Evolutionary conservation across 2,888 invertebrate species (phyloP).

Genomic region (Drosophila differens): DNA sequence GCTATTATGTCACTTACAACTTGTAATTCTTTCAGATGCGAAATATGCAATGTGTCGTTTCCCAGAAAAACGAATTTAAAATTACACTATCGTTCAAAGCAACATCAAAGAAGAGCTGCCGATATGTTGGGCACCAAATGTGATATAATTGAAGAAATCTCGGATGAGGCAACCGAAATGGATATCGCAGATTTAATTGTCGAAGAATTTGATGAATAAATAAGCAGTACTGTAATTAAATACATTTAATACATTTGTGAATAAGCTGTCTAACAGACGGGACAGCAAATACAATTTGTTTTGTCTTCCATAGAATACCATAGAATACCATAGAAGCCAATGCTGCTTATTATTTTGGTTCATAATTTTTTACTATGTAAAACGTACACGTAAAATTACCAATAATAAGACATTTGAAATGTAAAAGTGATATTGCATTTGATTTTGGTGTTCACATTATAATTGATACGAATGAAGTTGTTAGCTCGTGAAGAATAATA

Average conservation of each 20-base stretch:
- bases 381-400: background rate
- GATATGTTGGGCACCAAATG: slow-evolving; percentile 10
- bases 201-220: slow-evolving; percentile 19
- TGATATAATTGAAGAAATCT: background rate
- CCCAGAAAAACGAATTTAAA: slow-evolving; percentile 47
- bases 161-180: slow-evolving; percentile 1
- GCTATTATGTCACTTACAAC: slow-evolving; percentile 20
- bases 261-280: background rate
- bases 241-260: background rate
- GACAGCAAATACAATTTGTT: background rate
- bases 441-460: too few species aligned
- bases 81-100: slow-evolving; percentile 60
- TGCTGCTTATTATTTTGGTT: background rate
- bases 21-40: slow-evolving; percentile 48
- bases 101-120: slow-evolving; percentile 50
- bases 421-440: too few species aligned
- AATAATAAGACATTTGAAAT: background rate
- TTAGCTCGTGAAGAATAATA: too few species aligned
- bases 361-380: background rate
- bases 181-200: slow-evolving; percentile 1
- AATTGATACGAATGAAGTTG: too few species aligned
- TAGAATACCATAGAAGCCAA: background rate
- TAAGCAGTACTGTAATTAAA: background rate
- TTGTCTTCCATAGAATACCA: background rate
- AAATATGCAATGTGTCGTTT: slow-evolving; percentile 51